Evolutionary conservation across 2,113 vertebrate genomes (phyloP).

Genomic region (Pseudorasbora parva): DNA sequence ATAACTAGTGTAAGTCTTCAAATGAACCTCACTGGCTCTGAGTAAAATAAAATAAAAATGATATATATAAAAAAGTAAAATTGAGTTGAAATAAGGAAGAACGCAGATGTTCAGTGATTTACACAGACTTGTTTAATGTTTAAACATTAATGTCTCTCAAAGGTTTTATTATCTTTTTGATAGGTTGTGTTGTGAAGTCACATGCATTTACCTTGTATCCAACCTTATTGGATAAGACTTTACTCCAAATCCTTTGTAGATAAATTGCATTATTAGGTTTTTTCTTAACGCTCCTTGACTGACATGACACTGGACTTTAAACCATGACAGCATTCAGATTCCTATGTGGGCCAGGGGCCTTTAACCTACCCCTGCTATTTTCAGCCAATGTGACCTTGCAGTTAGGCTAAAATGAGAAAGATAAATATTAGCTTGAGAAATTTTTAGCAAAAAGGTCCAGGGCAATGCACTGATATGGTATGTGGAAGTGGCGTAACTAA

Average conservation of each 20-base stretch:
- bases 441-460: not conserved
- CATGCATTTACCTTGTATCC: not conserved
- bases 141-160: not conserved
- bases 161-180: not conserved
- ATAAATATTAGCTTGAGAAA: slow-evolving; percentile 62
- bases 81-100: not conserved
- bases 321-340: not conserved
- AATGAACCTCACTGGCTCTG: not conserved
- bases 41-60: not conserved
- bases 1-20: not conserved
- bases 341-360: slow-evolving; percentile 41
- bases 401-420: slow-evolving; percentile 48
- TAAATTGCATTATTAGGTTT: not conserved
- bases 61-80: not conserved
- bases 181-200: slow-evolving; percentile 30
- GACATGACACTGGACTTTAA: slow-evolving; percentile 55
- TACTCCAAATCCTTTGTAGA: too few relatives aligned
- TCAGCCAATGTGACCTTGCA: slow-evolving; percentile 65
- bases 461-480: not conserved
- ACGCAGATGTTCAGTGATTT: not conserved
- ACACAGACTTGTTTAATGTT: not conserved
- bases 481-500: not conserved
- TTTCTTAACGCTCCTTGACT: not conserved
- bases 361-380: slow-evolving; percentile 68
- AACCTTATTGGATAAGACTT: not conserved